Percentiles rank a stretch among this genome's conserved stretches.
phyloP scores from a whole-genome alignment of 2,888 invertebrate species.

The Dichetophora obliterata region DNA sequence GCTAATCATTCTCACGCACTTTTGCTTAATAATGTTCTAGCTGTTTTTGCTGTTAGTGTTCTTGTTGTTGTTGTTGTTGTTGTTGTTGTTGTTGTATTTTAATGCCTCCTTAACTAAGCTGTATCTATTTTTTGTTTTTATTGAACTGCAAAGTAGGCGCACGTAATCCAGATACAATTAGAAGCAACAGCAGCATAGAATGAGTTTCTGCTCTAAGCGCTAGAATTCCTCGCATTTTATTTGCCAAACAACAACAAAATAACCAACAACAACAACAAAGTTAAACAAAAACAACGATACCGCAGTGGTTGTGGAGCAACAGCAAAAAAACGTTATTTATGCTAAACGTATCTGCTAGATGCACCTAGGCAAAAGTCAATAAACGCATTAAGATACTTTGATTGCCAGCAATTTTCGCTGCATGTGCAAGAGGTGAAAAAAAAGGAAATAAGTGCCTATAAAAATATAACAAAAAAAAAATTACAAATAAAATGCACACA shows the following conservation, averaged over 20 bases:
- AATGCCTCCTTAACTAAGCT: not conserved
- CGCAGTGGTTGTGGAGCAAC: not conserved
- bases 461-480: not conserved
- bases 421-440: not conserved
- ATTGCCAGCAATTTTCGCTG: conserved; percentile 6
- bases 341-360: conserved; percentile 11
- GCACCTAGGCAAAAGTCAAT: conserved; percentile 22
- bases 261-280: conserved; percentile 17
- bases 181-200: not conserved
- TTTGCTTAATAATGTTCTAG: not conserved
- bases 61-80: not conserved
- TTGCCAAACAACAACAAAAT: conserved; percentile 1
- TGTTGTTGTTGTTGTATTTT: no score
- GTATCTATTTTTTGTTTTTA: not conserved
- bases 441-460: not conserved
- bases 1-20: not conserved
- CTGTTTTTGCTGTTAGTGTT: not conserved
- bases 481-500: not conserved
- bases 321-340: conserved; percentile 18
- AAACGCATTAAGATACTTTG: conserved; percentile 35
- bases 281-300: not conserved
- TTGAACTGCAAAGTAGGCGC: conserved; percentile 10
- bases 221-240: conserved; percentile 2
- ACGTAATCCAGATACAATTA: conserved; percentile 16
- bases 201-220: not conserved